phyloP scores from a whole-genome alignment of 1,140 invertebrate genomes.

The Brachionus angularis region DNA sequence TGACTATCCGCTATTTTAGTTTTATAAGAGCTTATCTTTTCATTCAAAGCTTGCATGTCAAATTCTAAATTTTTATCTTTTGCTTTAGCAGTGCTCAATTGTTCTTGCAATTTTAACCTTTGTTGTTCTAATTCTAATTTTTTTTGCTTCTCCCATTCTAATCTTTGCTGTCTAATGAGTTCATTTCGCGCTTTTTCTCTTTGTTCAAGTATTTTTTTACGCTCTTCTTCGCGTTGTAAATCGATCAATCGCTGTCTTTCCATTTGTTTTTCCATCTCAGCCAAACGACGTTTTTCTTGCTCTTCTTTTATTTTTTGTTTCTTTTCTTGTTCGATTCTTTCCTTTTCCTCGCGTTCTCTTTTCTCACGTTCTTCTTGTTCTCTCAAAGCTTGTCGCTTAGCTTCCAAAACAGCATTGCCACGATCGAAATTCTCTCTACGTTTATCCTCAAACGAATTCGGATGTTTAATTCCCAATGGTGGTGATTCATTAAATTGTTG shows the following conservation, averaged over 20 bases:
- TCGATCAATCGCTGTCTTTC: conserved; percentile 77
- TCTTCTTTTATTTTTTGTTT: conserved; percentile 51
- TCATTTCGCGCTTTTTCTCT: conserved; percentile 73
- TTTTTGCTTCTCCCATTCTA: conserved; percentile 92
- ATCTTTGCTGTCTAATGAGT: conserved; percentile 85
- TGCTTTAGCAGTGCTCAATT: conserved; percentile 50
- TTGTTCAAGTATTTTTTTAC: conserved; percentile 63
- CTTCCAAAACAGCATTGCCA: conserved; percentile 91
- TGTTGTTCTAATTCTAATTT: conserved; percentile 82
- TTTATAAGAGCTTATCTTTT: conserved; percentile 79
- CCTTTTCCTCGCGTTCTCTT: conserved; percentile 62
- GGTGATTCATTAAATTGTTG: conserved; percentile 6
- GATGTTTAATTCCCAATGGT: not conserved
- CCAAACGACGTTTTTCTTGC: conserved; percentile 55
- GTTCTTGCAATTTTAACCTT: conserved; percentile 52
- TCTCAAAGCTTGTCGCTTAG: conserved; percentile 75
- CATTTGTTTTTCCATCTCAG: conserved; percentile 69
- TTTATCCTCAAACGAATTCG: conserved; percentile 40
- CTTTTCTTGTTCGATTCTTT: conserved; percentile 73
- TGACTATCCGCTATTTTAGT: conserved; percentile 85
- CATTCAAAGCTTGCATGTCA: conserved; percentile 76
- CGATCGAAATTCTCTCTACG: conserved; percentile 15
- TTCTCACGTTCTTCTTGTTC: conserved; percentile 58
- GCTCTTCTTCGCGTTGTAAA: conserved; percentile 60
- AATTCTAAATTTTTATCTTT: conserved; percentile 65